A percentile compares a stretch with the other conserved stretches of the same genome.
Conservation (phyloP, 1,140 invertebrate genomes). For the Ceratina australensis region DNA sequence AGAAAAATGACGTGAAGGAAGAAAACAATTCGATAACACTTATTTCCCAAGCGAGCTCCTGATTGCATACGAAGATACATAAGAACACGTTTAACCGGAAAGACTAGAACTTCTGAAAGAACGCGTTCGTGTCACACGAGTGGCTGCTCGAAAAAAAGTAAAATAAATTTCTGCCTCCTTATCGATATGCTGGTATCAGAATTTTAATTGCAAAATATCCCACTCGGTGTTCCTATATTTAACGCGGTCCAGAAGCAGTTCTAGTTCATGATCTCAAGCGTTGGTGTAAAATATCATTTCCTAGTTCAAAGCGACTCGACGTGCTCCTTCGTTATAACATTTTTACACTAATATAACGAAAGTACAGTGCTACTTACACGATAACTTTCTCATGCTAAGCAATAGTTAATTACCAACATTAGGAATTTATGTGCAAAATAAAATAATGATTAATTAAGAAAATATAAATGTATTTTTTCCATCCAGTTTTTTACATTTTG, state of each 20-base stretch:
- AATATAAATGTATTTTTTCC: too few species aligned
- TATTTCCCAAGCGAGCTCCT: slow-evolving; percentile 46
- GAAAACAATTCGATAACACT: slow-evolving; percentile 45
- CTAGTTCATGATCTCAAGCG: background rate
- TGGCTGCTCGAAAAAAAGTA: slow-evolving; percentile 9
- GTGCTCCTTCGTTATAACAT: background rate
- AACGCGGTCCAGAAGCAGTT: background rate
- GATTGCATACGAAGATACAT: slow-evolving; percentile 55
- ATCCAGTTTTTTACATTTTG: too few species aligned
- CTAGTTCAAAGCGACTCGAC: background rate
- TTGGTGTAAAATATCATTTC: slow-evolving; percentile 9
- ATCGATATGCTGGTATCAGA: slow-evolving; percentile 30
- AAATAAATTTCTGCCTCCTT: background rate
- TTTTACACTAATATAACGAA: background rate
- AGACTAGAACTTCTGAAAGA: slow-evolving; percentile 44
- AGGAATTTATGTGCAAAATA: too few species aligned
- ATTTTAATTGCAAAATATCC: slow-evolving; percentile 31
- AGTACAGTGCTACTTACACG: too few species aligned
- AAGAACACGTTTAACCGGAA: slow-evolving; percentile 57
- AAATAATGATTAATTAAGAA: too few species aligned
- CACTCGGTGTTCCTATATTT: slow-evolving; percentile 26
- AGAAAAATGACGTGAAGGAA: slow-evolving; percentile 39
- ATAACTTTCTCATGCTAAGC: background rate
- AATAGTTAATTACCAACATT: background rate
- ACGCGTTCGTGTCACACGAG: slow-evolving; percentile 36